phyloP scores from a whole-genome alignment of 2,888 invertebrate species.

The Lasius fuliginosus region DNA sequence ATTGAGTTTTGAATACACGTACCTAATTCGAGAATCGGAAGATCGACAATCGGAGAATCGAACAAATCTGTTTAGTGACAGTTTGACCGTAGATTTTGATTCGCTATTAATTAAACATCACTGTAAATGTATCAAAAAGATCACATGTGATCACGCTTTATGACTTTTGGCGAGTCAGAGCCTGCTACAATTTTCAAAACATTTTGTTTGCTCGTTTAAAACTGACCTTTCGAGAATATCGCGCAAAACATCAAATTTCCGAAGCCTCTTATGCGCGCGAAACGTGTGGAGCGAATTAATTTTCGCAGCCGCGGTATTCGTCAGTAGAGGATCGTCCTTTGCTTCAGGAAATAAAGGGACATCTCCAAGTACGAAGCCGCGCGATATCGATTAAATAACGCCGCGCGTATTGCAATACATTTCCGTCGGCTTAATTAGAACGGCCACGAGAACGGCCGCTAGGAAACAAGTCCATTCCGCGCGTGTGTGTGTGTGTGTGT shows the following conservation, averaged over 20 bases:
- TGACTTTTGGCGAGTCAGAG: background rate
- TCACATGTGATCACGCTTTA: background rate
- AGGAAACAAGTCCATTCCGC: constrained; percentile 61
- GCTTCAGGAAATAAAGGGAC: constrained; percentile 31
- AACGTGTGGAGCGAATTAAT: constrained; percentile 34
- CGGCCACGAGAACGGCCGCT: constrained; percentile 59
- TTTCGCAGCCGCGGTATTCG: constrained; percentile 24
- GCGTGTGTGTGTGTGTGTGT: background rate
- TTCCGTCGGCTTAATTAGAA: constrained; percentile 65
- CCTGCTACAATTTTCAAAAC: background rate
- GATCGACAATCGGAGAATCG: background rate
- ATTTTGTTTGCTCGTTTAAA: background rate
- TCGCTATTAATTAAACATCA: background rate
- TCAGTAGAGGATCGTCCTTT: constrained; percentile 41
- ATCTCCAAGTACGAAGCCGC: constrained; percentile 47
- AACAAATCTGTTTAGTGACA: constrained; percentile 9
- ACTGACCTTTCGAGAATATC: background rate
- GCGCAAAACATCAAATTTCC: constrained; percentile 18
- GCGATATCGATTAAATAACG: constrained; percentile 65
- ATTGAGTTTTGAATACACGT: constrained; percentile 16
- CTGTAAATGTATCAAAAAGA: background rate
- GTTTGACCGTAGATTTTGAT: background rate
- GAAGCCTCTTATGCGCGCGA: background rate
- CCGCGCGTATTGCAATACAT: constrained; percentile 67
- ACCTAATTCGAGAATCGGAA: background rate